Base-by-base conservation (phyloP, 2,797 vertebrate genomes). In the Glossophaga mutica region DNA sequence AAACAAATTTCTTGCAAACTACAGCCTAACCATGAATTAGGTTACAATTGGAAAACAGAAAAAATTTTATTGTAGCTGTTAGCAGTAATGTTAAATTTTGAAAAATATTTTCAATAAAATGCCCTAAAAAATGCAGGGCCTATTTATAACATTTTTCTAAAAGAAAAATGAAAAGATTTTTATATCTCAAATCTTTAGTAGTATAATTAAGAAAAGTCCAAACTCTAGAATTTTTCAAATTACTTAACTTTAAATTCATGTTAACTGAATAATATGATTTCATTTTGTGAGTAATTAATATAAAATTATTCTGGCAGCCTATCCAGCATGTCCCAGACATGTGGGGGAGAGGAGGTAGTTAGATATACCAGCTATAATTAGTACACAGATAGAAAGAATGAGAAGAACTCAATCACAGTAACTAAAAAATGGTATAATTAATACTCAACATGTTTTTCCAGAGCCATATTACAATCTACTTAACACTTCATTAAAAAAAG, bases 201-300 rank as follows among this genome's bases (percentile, higher is more conserved):
- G 29, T 92, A 2, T 42, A 93, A 93, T 57, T 84, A 91, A 87
- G 34, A 79, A 94, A 83, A 95, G 52, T 37, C 82, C 34, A 81
- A 95, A 91, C 24, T 68, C 32, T 78, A 84, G 65, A 68, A 87
- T 68, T 95, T 74, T 79, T 78, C 12, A 44, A 55, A 78, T 76
- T 87, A 95, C 65, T 83, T 90, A 96, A 82, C 34, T 87, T 94
- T 70, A 94, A 87, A 90, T 92, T 84, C 79, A 67, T 93, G 89
- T 83, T 48, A 89, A 88, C 76, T 81, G 32, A 94, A 81, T 44
- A 86, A 22, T 55, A 19, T 85, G 59, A 78, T 74, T 84, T 95
- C 24, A 70, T 37, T 87, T 94, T 95, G 12, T 65, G 65, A 90
- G n/a, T 71, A 84, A 62, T 2, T 95, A 44, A 91, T 78, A 91